Evolutionary conservation across 2,797 vertebrate genomes (phyloP).

Genomic region (Karalla daura): DNA sequence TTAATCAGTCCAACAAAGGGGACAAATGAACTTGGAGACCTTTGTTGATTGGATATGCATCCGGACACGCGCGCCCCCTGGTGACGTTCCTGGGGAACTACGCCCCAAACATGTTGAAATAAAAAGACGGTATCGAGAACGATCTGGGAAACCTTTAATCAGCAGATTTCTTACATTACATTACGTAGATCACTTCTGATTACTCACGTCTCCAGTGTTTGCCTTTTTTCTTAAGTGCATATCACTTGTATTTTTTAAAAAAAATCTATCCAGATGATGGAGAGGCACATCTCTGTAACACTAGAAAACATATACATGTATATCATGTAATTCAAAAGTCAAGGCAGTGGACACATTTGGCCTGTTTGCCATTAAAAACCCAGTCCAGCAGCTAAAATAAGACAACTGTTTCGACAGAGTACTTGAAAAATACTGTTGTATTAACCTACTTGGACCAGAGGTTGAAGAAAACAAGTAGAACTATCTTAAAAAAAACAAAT

Average conservation of each 20-base stretch:
- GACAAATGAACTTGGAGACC: not conserved
- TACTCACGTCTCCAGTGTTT: not conserved
- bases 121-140: conserved; percentile 1
- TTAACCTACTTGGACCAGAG: not conserved
- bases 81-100: conserved; percentile 45
- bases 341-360: conserved; percentile 31
- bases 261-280: conserved; percentile 1
- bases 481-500: not conserved
- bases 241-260: conserved; percentile 33
- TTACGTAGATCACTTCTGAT: not conserved
- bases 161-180: conserved; percentile 33
- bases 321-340: conserved; percentile 17
- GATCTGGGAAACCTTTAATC: conserved; percentile 26
- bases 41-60: not conserved
- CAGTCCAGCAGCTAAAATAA: conserved; percentile 2
- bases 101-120: conserved; percentile 8
- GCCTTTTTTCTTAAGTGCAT: conserved; percentile 33
- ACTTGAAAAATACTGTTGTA: conserved; percentile 1
- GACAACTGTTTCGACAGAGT: conserved; percentile 5
- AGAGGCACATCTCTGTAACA: conserved; percentile 18
- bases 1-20: conserved; percentile 5
- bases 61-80: conserved; percentile 44
- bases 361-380: conserved; percentile 1
- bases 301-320: conserved; percentile 22
- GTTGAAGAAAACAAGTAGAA: conserved; percentile 1